A percentile compares a stretch with the other conserved stretches of the same genome.
phyloP scores from a whole-genome alignment of 2,113 vertebrate genomes.

The Ceyx cyanopectus region DNA sequence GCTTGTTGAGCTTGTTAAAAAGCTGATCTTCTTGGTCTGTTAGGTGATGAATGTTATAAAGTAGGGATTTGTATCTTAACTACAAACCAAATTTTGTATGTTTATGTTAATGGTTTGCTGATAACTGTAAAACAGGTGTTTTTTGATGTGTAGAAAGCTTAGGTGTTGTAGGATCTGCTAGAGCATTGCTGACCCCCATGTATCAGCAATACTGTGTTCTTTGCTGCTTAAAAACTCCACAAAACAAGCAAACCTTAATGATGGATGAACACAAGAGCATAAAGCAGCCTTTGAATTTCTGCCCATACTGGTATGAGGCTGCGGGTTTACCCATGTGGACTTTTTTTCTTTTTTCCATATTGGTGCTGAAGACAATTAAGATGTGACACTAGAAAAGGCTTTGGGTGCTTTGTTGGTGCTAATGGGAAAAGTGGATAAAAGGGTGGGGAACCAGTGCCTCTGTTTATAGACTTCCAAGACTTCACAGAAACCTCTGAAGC shows the following conservation, averaged over 20 bases:
- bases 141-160: background rate
- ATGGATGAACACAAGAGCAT: background rate
- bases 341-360: background rate
- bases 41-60: background rate
- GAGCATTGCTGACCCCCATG: accelerated
- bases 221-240: background rate
- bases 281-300: background rate
- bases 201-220: background rate
- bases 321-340: background rate
- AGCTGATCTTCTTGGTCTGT: background rate
- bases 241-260: background rate
- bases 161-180: background rate
- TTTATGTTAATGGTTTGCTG: background rate
- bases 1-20: background rate
- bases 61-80: background rate
- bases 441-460: background rate
- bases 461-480: background rate
- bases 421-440: background rate
- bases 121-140: background rate
- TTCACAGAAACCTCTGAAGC: background rate
- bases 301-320: accelerated
- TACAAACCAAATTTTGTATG: background rate
- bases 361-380: background rate
- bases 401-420: background rate
- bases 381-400: background rate